phyloP scores from a whole-genome alignment of 2,888 invertebrate genomes.

The Chymomyza amoena region DNA sequence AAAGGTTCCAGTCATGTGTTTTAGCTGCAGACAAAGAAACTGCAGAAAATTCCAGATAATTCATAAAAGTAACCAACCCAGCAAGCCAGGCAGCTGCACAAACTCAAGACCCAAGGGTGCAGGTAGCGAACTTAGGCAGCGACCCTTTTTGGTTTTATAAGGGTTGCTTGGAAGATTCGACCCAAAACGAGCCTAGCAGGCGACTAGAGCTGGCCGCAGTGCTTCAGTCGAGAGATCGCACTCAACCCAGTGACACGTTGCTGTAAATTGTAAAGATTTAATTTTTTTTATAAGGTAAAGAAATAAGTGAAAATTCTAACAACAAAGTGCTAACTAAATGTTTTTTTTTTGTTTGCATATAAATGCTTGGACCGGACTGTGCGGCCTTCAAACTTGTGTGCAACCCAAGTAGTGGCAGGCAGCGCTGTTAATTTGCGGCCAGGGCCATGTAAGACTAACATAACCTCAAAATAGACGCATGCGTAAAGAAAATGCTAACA shows the following conservation, averaged over 20 bases:
- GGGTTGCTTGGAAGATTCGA: not conserved
- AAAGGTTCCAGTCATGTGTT: not conserved
- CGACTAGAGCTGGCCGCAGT: not conserved
- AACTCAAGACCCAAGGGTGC: not conserved
- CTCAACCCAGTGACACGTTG: not conserved
- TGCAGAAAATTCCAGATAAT: not conserved
- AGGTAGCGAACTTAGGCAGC: not conserved
- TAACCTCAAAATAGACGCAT: no score
- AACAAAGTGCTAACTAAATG: no score
- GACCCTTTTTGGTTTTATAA: not conserved
- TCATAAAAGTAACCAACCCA: not conserved
- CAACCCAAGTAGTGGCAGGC: no score
- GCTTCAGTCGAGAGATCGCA: not conserved
- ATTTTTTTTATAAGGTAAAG: no score
- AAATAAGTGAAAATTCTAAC: no score
- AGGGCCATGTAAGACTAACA: no score
- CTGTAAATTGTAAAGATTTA: no score
- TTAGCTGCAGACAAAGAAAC: not conserved
- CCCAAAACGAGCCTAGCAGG: not conserved
- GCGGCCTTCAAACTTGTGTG: no score
- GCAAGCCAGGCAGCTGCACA: not conserved
- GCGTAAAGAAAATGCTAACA: no score
- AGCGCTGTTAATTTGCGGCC: no score
- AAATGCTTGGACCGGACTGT: no score
- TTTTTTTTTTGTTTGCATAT: no score